Evolutionary conservation across 2,888 invertebrate species (phyloP).

Genomic region (Rhingia rostrata): DNA sequence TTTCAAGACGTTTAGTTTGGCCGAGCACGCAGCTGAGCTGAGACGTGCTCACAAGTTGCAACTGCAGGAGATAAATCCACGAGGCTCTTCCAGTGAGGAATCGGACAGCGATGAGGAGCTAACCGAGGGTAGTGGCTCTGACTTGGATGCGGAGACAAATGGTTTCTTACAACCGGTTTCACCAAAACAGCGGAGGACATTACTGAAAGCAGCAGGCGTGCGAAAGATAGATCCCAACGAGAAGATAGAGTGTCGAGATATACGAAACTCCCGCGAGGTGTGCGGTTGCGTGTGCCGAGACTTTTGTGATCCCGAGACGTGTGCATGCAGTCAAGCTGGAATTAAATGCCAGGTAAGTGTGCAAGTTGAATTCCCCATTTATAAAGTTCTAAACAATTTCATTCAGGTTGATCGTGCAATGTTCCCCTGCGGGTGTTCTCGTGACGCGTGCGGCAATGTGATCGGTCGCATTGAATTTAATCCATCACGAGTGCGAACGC

Average conservation of each 20-base stretch:
- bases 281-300: slow-evolving; percentile 97
- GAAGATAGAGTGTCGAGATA: slow-evolving; percentile 96
- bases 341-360: slow-evolving; percentile 94
- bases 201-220: slow-evolving; percentile 95
- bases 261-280: slow-evolving; percentile 94
- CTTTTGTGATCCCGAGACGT: slow-evolving; percentile 97
- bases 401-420: slow-evolving; percentile 93
- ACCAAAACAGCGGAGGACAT: slow-evolving; percentile 93
- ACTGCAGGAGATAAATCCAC: slow-evolving; percentile 84
- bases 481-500: slow-evolving; percentile 96
- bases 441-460: slow-evolving; percentile 96
- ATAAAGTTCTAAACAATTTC: background rate
- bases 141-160: slow-evolving; percentile 93
- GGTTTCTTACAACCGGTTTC: slow-evolving; percentile 96
- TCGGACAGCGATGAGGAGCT: slow-evolving; percentile 93
- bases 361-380: background rate
- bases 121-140: slow-evolving; percentile 91
- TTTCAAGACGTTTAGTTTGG: slow-evolving; percentile 90
- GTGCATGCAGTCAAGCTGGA: slow-evolving; percentile 96
- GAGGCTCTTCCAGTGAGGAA: slow-evolving; percentile 88
- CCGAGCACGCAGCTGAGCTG: slow-evolving; percentile 95
- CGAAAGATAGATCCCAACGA: slow-evolving; percentile 96
- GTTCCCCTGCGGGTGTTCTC: slow-evolving; percentile 98
- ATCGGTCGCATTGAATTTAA: slow-evolving; percentile 98
- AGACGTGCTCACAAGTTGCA: slow-evolving; percentile 92